Conservation (phyloP, 2,113 vertebrate species). For the Syngnathoides biaculeatus region DNA sequence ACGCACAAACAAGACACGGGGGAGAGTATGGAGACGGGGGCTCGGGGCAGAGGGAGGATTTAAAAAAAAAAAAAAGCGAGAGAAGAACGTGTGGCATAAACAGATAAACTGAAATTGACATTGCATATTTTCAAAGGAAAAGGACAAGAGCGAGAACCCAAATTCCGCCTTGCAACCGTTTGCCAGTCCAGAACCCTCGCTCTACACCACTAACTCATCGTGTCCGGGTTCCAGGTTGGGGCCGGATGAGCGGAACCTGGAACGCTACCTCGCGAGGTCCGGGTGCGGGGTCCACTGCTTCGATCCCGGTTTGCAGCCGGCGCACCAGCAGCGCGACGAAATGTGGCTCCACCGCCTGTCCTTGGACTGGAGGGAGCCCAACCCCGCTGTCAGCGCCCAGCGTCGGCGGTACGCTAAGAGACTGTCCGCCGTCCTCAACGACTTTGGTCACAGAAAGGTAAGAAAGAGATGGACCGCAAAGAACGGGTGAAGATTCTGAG, state of each 20-base stretch:
- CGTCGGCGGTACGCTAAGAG: slow-evolving; percentile 82
- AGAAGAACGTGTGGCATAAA: slow-evolving; percentile 10
- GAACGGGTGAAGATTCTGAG: neutral
- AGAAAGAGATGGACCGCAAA: slow-evolving; percentile 42
- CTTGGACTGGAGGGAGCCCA: slow-evolving; percentile 90
- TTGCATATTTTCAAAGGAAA: slow-evolving; percentile 14
- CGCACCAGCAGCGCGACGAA: slow-evolving; percentile 77
- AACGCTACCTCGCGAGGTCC: slow-evolving; percentile 72
- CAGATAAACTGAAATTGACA: slow-evolving; percentile 6
- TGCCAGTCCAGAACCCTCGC: neutral
- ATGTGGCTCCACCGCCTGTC: slow-evolving; percentile 89
- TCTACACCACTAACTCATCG: neutral
- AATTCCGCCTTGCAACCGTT: neutral
- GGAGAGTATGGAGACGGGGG: slow-evolving; percentile 24
- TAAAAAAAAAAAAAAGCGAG: slow-evolving; percentile 22
- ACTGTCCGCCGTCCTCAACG: slow-evolving; percentile 83
- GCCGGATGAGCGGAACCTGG: slow-evolving; percentile 76
- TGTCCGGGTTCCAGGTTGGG: slow-evolving; percentile 74
- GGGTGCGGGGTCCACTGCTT: slow-evolving; percentile 93
- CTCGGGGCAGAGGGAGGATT: slow-evolving; percentile 4
- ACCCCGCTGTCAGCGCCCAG: slow-evolving; percentile 76
- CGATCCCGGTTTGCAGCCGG: slow-evolving; percentile 82
- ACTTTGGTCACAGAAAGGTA: slow-evolving; percentile 91
- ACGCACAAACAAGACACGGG: slow-evolving; percentile 44
- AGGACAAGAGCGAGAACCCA: neutral